Evolutionary conservation across 2,888 invertebrate species (phyloP), one percentile per base, ranked within the genome.

Genomic region (Amblyteles armatorius): DNA sequence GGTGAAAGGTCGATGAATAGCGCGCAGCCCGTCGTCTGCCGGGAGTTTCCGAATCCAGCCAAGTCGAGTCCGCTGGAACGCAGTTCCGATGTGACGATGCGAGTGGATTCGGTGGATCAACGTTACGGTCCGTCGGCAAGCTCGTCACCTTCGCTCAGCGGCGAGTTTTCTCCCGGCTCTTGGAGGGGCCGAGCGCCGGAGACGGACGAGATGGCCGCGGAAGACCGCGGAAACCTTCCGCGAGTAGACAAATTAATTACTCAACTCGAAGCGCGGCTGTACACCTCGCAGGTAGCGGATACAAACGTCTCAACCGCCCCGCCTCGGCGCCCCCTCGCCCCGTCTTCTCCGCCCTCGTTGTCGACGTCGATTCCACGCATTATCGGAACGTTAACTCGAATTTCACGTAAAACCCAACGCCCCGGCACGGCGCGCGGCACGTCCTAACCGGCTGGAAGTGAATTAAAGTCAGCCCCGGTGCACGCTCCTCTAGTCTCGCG

Each of bases 301-400:
- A 26, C 11, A 13, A 26, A 57, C 44, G 40, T 68, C 73, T 29
- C 69, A 76, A 40, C 73, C 68, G 4, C 68, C 16, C 40, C 50
- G 44, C 36, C 48, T 7, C 36, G 22, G 36, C 71, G 40, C 73
- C 50, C 72, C 63, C 26, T 50, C 74, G 26, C 22, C n/a, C 1
- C 22, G 6, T 71, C 67, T 36, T 48, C 16, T 50, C 52, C 57
- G 7, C 52, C 55, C 13, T 26, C 50, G 73, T 79, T 78, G 57
- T 77, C 68, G 52, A 79, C 85, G 87, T 84, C 86, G 80, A 88
- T 83, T 74, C 73, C 80, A 68, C 78, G 86, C 83, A 84, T 88
- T 87, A 88, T 81, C 84, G 81, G 83, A 74, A 86, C 87, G 87
- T 88, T 89, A 89, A 89, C 88, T 90, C 87, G 88, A 90, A 90